A percentile compares a stretch with the other conserved stretches of the same genome.
Evolutionary conservation across 2,888 invertebrate genomes (phyloP).

Genomic region (Acleris holmiana): DNA sequence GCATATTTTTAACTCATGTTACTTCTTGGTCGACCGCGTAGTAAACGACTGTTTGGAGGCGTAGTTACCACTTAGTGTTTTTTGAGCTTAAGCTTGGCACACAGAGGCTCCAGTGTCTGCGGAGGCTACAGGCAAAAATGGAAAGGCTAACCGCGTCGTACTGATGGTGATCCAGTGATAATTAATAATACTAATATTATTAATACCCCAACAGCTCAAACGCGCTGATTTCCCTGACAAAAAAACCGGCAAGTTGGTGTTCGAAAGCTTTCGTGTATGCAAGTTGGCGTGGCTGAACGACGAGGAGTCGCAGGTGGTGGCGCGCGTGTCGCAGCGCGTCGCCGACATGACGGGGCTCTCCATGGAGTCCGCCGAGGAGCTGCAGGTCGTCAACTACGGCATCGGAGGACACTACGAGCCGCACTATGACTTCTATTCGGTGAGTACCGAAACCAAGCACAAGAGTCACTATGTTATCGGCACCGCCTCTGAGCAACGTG

Average conservation of each 20-base stretch:
- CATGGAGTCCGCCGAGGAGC: constrained; percentile 95
- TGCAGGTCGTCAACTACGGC: constrained; percentile 99
- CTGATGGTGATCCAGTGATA: no score
- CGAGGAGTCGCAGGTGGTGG: constrained; percentile 90
- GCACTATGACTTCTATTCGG: constrained; percentile 96
- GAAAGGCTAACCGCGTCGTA: no score
- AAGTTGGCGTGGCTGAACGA: constrained; percentile 98
- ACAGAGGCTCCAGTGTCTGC: no score
- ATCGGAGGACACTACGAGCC: constrained; percentile 99
- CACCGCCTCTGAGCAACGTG: no score
- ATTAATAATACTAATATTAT: no score
- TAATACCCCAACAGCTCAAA: constrained; percentile 87
- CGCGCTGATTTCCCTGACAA: constrained; percentile 95
- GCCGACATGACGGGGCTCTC: constrained; percentile 94
- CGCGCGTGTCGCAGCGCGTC: constrained; percentile 90
- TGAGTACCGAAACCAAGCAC: constrained; percentile 58
- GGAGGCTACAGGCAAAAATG: no score
- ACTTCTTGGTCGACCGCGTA: no score
- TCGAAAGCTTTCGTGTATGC: constrained; percentile 97
- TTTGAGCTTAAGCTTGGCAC: no score
- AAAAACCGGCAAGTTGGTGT: constrained; percentile 95
- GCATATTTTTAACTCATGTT: no score
- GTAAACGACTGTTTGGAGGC: no score
- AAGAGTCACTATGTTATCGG: no score
- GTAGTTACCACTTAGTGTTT: no score